Percentiles rank a stretch among this genome's conserved stretches.
Evolutionary conservation across 23 tunicate species (phyloP).

Genomic region (Phallusia fumigata): DNA sequence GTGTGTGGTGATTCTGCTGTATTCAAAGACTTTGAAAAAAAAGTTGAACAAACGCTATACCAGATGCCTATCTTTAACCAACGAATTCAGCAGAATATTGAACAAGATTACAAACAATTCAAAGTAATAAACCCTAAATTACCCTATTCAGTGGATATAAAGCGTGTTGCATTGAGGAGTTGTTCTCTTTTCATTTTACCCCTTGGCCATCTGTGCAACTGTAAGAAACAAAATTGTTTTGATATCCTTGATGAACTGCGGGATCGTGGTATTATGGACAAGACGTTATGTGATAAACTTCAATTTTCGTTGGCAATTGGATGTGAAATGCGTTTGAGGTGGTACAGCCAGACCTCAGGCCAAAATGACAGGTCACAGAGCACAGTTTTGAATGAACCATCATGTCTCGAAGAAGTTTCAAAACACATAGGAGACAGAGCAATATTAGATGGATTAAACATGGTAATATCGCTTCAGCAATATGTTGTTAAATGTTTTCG

Average conservation of each 20-base stretch:
- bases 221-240: background rate
- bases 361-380: background rate
- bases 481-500: background rate
- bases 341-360: background rate
- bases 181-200: background rate
- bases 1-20: slow-evolving; percentile 27
- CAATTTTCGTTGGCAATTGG: background rate
- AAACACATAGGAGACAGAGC: background rate
- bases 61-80: too few species aligned
- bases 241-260: slow-evolving; percentile 7
- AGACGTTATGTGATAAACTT: background rate
- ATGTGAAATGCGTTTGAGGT: background rate
- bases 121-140: too few species aligned
- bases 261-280: background rate
- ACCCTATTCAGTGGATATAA: background rate
- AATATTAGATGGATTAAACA: background rate
- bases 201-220: background rate
- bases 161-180: background rate
- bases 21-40: background rate
- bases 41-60: background rate
- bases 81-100: too few species aligned
- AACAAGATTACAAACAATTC: too few species aligned
- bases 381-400: background rate
- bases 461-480: background rate
- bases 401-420: background rate